Evolutionary conservation across 2,113 vertebrate genomes (phyloP), one percentile per base, ranked within the genome.

Genomic region (Scortum barcoo): DNA sequence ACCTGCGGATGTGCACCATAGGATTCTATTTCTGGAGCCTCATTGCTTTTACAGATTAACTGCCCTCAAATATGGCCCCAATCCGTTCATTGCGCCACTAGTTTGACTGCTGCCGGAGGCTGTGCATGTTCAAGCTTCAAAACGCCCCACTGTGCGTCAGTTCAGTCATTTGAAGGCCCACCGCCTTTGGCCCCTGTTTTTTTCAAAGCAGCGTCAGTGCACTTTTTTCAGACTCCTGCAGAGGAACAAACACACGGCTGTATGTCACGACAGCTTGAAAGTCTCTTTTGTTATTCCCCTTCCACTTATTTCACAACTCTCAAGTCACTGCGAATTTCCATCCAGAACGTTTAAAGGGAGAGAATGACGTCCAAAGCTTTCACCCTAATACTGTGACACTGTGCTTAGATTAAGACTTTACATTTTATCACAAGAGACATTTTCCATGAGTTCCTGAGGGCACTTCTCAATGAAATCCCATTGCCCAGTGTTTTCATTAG

Each of bases 1-100:
- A 91, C 82, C 86, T 78, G 68, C 54, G 17, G 72, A 81, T 19
- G 72, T 73, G 58, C 82, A 69, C 42, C 81, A 11, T 80, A 82
- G 87, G 87, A 91, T 84, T 89, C 89, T 90, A 90, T 90, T 92
- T 83, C 85, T 90, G 86, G 88, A 89, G 80, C 81, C 74, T 85
- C 72, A n/a, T 85, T 89, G 88, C 76, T 90, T 90, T 91, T 83
- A 83, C 79, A 91, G 90, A 92, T 92, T 88, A 93, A 91, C 76
- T 73, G 81, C 81, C 78, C 81, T 88, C 81, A 78, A 78, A 90
- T 88, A 90, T 87, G 91, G 69, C 89, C 90, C 83, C 88, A 93
- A 86, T 92, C 86, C 33, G 8, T 72, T 72, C 72, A 78, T 69
- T 76, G 70, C 48, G 53, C 72, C 71, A 71, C 74, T 88, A 88